Conservation (phyloP, 2,797 vertebrate genomes). For the Sternarchorhynchus goeldii region DNA sequence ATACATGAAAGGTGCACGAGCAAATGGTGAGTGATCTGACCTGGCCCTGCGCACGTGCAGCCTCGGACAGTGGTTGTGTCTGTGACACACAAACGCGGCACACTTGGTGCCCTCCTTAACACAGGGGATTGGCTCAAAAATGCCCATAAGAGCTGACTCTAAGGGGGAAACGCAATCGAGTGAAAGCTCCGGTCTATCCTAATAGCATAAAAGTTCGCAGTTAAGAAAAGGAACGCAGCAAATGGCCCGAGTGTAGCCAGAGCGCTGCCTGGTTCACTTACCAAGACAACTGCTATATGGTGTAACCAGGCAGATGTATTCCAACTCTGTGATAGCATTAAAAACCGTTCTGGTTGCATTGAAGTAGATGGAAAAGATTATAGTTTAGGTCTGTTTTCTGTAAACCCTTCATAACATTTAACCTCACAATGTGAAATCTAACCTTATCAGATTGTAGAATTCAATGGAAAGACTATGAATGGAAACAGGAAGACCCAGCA, state of each 20-base stretch:
- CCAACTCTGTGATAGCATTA: slow-evolving; percentile 78
- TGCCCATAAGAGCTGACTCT: slow-evolving; percentile 72
- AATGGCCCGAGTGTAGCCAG: neutral
- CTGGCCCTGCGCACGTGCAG: slow-evolving; percentile 82
- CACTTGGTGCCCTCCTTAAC: slow-evolving; percentile 59
- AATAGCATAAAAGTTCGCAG: neutral
- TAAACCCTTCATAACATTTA: slow-evolving; percentile 28
- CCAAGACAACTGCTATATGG: slow-evolving; percentile 74
- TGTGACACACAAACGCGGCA: slow-evolving; percentile 73
- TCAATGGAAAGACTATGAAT: slow-evolving; percentile 46
- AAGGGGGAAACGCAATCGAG: slow-evolving; percentile 27
- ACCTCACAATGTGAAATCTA: slow-evolving; percentile 40
- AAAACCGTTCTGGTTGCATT: slow-evolving; percentile 79
- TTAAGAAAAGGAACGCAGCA: too few species aligned
- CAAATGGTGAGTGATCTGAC: slow-evolving; percentile 60
- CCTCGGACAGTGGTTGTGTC: slow-evolving; percentile 72
- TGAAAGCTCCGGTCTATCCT: neutral
- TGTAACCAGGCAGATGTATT: slow-evolving; percentile 82
- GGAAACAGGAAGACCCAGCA: slow-evolving; percentile 53
- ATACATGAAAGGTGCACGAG: neutral
- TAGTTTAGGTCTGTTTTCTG: slow-evolving; percentile 27
- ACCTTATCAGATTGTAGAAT: slow-evolving; percentile 46
- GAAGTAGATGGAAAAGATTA: slow-evolving; percentile 24
- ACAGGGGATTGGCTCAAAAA: slow-evolving; percentile 75
- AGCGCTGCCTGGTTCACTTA: slow-evolving; percentile 63